Base-by-base conservation (phyloP, 2,888 invertebrate genomes). In the Scaptomyza caliginosa region DNA sequence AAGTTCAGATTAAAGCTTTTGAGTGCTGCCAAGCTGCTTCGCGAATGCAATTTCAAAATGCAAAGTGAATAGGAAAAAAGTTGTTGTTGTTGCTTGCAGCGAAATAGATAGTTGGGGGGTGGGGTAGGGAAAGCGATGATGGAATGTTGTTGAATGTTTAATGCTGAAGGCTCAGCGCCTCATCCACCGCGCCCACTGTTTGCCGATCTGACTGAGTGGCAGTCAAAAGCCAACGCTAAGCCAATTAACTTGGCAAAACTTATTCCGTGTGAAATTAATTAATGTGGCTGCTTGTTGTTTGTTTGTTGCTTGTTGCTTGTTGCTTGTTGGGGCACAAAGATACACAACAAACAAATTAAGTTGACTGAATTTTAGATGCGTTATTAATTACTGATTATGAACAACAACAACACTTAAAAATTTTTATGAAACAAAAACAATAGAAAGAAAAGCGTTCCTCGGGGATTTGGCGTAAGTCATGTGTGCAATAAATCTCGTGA, bases 201-300 rank as follows among this genome's bases (percentile, higher is more conserved):
- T 2, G 16, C 6, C 17, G 21, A 40, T 24, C 51, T 23, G 28
- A 11, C 46, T 10, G 43, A 10, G 2, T 7, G 28, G 11, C 43
- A 74, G 74, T 72, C 67, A 72, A 74, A 75, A 81, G 79, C 70
- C 70, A 75, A 46, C 70, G 67, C 63, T 65, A 64, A 78, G 82
- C 83, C 83, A 82, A 86, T 82, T 82, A 86, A 86, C 73, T 74
- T 77, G 64, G 80, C 68, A 68, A 82, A 85, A 79, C 74, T 76
- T 76, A 82, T 76, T 83, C 76, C 80, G 86, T 86, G 80, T 83
- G 83, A 86, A 86, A 86, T 76, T 76, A 83, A 74, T 86, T 79
- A 76, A 39, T 48, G 55, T 24, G 39, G 51, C 50, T 55, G 17
- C 10, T 26, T 30, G 16, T 38, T 52, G 21, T 46, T 52, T 1